Percentiles rank a stretch among this genome's conserved stretches.
Conservation (phyloP, 2,797 vertebrate species). For the Graptemys geographica region DNA sequence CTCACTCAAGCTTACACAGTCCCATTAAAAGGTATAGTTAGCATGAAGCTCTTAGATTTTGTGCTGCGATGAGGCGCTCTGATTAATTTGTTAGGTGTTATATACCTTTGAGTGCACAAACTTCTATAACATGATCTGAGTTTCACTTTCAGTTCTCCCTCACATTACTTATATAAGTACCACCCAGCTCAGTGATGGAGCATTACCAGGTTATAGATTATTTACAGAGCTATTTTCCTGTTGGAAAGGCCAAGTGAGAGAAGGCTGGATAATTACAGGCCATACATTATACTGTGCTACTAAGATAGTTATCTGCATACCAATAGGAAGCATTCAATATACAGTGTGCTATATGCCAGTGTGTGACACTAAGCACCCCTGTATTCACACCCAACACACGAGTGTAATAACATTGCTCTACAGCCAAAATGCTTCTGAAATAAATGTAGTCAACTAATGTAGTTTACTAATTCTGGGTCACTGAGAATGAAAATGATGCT, state of each 20-base stretch:
- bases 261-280: rapidly evolving
- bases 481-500: too few species aligned
- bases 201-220: not conserved
- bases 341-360: not conserved
- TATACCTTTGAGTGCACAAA: not conserved
- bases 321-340: not conserved
- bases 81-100: not conserved
- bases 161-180: not conserved
- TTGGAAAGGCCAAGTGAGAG: not conserved
- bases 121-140: rapidly evolving
- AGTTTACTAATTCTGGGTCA: too few species aligned
- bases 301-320: not conserved
- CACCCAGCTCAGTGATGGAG: not conserved
- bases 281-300: not conserved
- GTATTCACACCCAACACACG: not conserved
- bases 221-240: not conserved
- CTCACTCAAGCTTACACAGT: not conserved
- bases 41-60: not conserved
- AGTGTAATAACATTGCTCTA: not conserved
- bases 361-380: not conserved
- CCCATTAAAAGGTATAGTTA: not conserved
- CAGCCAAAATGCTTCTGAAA: too few species aligned
- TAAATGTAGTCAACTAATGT: too few species aligned
- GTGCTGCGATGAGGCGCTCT: not conserved
- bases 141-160: not conserved